Base-by-base conservation (phyloP, 2,113 vertebrate species). In the Vulpes lagopus region DNA sequence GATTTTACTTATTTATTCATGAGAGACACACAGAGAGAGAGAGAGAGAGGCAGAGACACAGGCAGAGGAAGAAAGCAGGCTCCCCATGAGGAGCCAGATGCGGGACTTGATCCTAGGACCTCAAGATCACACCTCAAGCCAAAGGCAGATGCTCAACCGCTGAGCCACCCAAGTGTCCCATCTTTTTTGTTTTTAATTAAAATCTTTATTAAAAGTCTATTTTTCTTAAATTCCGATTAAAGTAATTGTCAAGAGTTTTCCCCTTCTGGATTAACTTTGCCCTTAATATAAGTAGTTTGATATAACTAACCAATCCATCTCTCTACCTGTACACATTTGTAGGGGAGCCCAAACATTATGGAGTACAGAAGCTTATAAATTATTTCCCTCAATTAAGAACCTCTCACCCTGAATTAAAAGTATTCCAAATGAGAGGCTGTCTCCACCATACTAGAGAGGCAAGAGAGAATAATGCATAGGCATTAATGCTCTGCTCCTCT, bases 101-200 rank as follows among this genome's bases (percentile, higher is more conserved):
- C 6, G 43, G 43, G 43, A 43, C 43, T 43, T 43, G 43, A 43
- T 43, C 43, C 43, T 43, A 43, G 43, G 43, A 43, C 43, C 43
- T 43, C 43, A 6, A 43, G 43, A 43, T 43, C 43, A 43, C 43
- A 43, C 43, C 43, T 6, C 43, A 43, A 43, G 43, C 43, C 43
- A 43, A 43, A 43, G 43, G 43, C 43, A 43, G 43, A 43, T 43
- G 43, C 43, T 43, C 43, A 43, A 43, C 43, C 43, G 0, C 43
- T 43, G 43, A 43, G 43, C 43, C 43, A 43, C 43, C 43, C 43
- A 43, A 6, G 43, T 43, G 43, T 43, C 43, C 43, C 43, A 59
- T 69, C 27, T 73, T 95, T 85, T 89, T 74, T 62, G 64, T 59
- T 95, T 91, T 88, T 74, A 87, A 86, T 76, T 87, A 96, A 96